A percentile compares a stretch with the other conserved stretches of the same genome.
Conservation (phyloP, 2,888 invertebrate genomes). For the Andrena flavipes region DNA sequence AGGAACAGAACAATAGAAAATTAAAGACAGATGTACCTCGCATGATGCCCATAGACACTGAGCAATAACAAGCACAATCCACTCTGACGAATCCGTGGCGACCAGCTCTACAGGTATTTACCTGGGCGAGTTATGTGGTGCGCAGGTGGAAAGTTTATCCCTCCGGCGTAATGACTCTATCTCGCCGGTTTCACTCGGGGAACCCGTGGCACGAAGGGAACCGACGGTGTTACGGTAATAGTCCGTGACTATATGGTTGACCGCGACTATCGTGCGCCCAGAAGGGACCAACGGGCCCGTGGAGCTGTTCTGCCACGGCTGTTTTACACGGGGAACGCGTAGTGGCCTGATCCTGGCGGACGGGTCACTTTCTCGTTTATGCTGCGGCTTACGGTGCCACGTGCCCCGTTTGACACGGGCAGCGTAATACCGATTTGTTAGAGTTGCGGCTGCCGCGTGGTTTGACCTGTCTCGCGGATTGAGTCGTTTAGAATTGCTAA, state of each 20-base stretch:
- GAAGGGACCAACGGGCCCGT: slow-evolving; percentile 47
- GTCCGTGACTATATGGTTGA: slow-evolving; percentile 69
- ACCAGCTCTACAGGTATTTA: slow-evolving; percentile 56
- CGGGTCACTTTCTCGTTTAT: slow-evolving; percentile 35
- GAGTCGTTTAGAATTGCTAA: neutral
- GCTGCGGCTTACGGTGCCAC: slow-evolving; percentile 52
- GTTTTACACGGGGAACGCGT: slow-evolving; percentile 53
- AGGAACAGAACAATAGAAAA: neutral
- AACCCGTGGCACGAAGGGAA: slow-evolving; percentile 49
- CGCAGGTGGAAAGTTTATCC: slow-evolving; percentile 71
- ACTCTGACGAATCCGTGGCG: slow-evolving; percentile 41
- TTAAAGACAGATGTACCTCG: neutral
- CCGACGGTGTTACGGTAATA: slow-evolving; percentile 67
- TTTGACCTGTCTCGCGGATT: slow-evolving; percentile 15
- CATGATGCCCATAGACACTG: neutral
- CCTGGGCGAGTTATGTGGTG: slow-evolving; percentile 57
- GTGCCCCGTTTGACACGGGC: slow-evolving; percentile 47
- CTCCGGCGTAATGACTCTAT: slow-evolving; percentile 69
- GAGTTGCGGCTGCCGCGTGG: slow-evolving; percentile 21
- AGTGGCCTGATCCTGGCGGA: slow-evolving; percentile 7
- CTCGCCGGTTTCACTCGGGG: slow-evolving; percentile 52
- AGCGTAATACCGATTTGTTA: slow-evolving; percentile 61
- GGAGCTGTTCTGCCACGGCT: slow-evolving; percentile 33
- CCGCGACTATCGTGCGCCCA: slow-evolving; percentile 64
- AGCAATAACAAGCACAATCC: slow-evolving; percentile 2